Evolutionary conservation across 2,888 invertebrate species (phyloP).

Genomic region (Entomobrya multifasciata): DNA sequence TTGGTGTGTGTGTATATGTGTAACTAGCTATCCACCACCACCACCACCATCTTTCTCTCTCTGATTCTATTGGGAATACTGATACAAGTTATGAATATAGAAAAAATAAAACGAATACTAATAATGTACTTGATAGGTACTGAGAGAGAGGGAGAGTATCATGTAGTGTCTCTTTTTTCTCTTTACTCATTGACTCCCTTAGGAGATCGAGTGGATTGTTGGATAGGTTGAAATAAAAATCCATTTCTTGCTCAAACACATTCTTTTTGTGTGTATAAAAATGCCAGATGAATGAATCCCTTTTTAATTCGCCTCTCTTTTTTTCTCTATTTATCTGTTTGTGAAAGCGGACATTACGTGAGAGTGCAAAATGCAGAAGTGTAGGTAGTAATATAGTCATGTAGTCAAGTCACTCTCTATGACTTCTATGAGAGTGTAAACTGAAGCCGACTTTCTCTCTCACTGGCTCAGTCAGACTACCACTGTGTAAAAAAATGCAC

Average conservation of each 20-base stretch:
- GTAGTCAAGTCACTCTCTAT: neutral
- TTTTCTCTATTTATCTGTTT: neutral
- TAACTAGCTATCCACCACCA: too few species aligned
- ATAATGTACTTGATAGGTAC: conserved; percentile 36
- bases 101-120: neutral
- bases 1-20: too few species aligned
- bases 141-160: conserved; percentile 32
- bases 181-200: conserved; percentile 38
- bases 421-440: conserved; percentile 24
- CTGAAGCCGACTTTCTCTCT: neutral
- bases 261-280: conserved; percentile 29
- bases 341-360: conserved; percentile 30
- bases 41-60: too few species aligned
- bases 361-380: neutral
- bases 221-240: conserved; percentile 59
- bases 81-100: conserved; percentile 2
- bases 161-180: conserved; percentile 48
- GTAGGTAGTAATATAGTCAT: neutral
- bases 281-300: conserved; percentile 44
- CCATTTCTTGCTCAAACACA: conserved; percentile 54
- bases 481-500: neutral
- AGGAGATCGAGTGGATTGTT: conserved; percentile 41
- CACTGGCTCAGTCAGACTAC: too few species aligned
- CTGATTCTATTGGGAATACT: neutral
- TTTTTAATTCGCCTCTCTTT: conserved; percentile 49